Percentiles rank a stretch among this genome's conserved stretches.
phyloP scores from a whole-genome alignment of 1,140 invertebrate genomes.

The Himalopsyche phryganea region DNA sequence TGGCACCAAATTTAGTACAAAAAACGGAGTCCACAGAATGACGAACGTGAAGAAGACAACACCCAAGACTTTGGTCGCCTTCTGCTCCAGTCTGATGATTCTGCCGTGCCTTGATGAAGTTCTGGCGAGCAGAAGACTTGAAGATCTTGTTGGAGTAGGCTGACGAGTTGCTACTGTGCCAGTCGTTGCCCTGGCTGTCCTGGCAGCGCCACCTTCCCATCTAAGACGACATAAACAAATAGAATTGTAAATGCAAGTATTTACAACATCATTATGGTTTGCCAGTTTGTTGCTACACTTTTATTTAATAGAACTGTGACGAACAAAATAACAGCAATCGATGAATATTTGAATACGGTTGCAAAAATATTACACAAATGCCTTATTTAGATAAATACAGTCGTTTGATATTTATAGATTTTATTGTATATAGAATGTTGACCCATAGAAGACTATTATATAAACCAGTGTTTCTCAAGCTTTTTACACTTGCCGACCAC shows the following conservation, averaged over 20 bases:
- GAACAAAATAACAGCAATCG: no score
- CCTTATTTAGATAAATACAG: no score
- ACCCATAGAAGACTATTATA: no score
- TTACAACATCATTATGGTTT: slow-evolving; percentile 45
- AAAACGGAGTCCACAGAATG: slow-evolving; percentile 90
- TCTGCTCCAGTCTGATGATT: slow-evolving; percentile 81
- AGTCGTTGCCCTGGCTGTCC: slow-evolving; percentile 34
- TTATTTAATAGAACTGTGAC: no score
- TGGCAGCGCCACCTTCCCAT: slow-evolving; percentile 13
- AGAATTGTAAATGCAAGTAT: slow-evolving; percentile 12
- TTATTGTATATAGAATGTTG: no score
- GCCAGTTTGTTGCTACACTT: no score
- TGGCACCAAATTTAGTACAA: slow-evolving; percentile 81
- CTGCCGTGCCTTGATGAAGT: slow-evolving; percentile 77
- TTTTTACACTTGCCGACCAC: no score
- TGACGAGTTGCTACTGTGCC: slow-evolving; percentile 42
- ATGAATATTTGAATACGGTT: no score
- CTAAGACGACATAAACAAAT: no score
- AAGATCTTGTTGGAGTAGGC: slow-evolving; percentile 45
- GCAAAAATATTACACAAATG: no score
- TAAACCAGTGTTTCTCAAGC: no score
- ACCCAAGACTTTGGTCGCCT: slow-evolving; percentile 90
- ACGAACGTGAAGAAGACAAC: slow-evolving; percentile 93
- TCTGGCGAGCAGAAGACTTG: slow-evolving; percentile 54
- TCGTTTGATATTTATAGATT: no score